Percentiles rank a stretch among this genome's conserved stretches.
Evolutionary conservation across 2,797 vertebrate species (phyloP).

Genomic region (Acrossocheilus wenchowensis): DNA sequence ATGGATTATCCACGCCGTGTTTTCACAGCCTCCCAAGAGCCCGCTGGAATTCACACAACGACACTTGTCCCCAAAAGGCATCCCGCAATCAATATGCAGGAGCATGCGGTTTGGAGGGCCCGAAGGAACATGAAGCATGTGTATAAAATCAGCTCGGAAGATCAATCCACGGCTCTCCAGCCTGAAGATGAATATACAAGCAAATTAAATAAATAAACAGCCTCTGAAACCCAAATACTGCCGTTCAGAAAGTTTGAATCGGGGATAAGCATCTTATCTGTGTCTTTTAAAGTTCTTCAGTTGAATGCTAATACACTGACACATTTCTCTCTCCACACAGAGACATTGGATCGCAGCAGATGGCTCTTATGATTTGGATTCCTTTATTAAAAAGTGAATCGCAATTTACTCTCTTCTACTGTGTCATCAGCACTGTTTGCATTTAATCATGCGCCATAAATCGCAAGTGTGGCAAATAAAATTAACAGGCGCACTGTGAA

Average conservation of each 20-base stretch:
- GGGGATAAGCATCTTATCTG: slow-evolving; percentile 35
- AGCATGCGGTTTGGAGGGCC: slow-evolving; percentile 59
- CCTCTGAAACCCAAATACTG: slow-evolving; percentile 18
- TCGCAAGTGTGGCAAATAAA: slow-evolving; percentile 54
- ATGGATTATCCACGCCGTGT: slow-evolving; percentile 71
- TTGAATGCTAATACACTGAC: slow-evolving; percentile 34
- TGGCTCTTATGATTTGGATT: slow-evolving; percentile 3
- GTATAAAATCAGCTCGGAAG: slow-evolving; percentile 58
- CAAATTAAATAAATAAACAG: slow-evolving; percentile 40
- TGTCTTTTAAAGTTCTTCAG: slow-evolving; percentile 51
- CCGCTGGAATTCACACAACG: slow-evolving; percentile 64
- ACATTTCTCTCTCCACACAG: not conserved
- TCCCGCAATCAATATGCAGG: slow-evolving; percentile 71
- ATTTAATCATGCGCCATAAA: slow-evolving; percentile 51
- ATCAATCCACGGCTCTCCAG: slow-evolving; percentile 36
- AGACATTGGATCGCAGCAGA: slow-evolving; percentile 10
- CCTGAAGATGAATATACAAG: slow-evolving; percentile 41
- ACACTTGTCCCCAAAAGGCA: slow-evolving; percentile 29
- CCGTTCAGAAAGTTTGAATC: slow-evolving; percentile 4
- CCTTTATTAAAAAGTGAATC: slow-evolving; percentile 32
- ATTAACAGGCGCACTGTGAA: slow-evolving; percentile 44
- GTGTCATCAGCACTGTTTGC: slow-evolving; percentile 48
- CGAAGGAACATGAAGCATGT: slow-evolving; percentile 55
- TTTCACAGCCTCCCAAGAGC: slow-evolving; percentile 67
- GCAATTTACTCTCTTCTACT: slow-evolving; percentile 12